Evolutionary conservation across 2,113 vertebrate genomes (phyloP).

Genomic region (Bufo gargarizans): DNA sequence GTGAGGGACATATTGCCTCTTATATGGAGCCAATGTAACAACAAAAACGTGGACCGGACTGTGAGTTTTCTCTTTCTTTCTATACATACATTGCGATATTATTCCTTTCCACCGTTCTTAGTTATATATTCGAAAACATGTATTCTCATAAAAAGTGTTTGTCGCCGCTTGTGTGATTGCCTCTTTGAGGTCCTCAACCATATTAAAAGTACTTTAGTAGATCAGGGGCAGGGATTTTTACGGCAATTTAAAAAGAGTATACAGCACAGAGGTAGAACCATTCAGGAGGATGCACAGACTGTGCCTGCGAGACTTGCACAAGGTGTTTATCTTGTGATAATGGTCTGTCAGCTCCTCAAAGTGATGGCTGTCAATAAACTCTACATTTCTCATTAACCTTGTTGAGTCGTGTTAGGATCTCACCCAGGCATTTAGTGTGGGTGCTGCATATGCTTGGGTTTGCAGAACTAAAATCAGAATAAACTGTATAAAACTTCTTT

Average conservation of each 20-base stretch:
- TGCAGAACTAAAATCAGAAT: background rate
- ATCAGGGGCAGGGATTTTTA: conserved; percentile 23
- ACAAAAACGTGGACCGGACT: no score
- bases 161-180: conserved; percentile 61
- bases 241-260: conserved; percentile 31
- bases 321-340: conserved; percentile 29
- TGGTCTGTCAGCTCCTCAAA: background rate
- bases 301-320: background rate
- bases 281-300: background rate
- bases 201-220: conserved; percentile 37
- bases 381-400: background rate
- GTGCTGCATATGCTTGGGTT: background rate
- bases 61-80: no score
- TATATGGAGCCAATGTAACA: no score
- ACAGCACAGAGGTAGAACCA: background rate
- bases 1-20: no score
- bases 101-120: no score
- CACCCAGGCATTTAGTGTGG: background rate
- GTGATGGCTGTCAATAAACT: conserved; percentile 33
- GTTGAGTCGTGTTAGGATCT: background rate
- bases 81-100: no score
- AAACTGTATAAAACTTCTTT: background rate
- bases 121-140: conserved; percentile 12
- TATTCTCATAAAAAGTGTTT: conserved; percentile 60
- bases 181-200: conserved; percentile 61